Base-by-base conservation (phyloP, 2,888 invertebrate species). In the Anaspis maculata region DNA sequence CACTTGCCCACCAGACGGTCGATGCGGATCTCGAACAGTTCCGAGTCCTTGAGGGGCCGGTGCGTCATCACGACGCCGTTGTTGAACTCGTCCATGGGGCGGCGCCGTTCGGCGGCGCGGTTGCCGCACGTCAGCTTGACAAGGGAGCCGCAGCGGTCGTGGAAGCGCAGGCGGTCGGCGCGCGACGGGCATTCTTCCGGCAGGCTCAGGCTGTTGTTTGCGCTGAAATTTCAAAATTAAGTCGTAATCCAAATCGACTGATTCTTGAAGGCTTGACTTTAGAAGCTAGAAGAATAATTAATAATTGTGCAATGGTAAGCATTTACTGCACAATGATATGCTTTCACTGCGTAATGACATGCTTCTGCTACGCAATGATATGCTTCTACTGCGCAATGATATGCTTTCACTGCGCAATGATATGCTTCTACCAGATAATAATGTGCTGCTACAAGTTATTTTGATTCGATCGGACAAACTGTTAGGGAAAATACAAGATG, bases 61-160 rank as follows among this genome's bases (percentile, higher is more conserved):
- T 90, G 87, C 2, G 92, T 94, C 87, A 95, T 90, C 2, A 94
- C 90, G 2, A 95, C 91, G 0, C 91, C 94, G 63, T 95, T 92
- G 62, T 95, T 94, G 62, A 94, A 95, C 63, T 95, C 94, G 56
- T 92, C 92, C 3, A 88, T 67, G 0, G 94, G 92, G 37, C 90
- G 74, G 32, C 86, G 76, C 38, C 95, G 73, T 59, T 92, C 89
- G 0, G 92, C 92, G 3, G 87, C 83, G 45, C 90, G 74, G 41
- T 83, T 79, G 52, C 83, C 83, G 46, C 80, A 79, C 1, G 88
- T 81, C 13, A 95, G 68, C 61, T 88, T 90, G 0, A 95, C 87
- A 39, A 94, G 68, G 9, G 84, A 79, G 0, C 94, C 94, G 59
- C 89, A 90, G 42, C 87, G 75, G 28, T 85, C 82, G 64, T 94